Percentiles rank a stretch among this genome's conserved stretches.
Conservation (phyloP, 2,797 vertebrate species). For the Eospalax fontanierii region DNA sequence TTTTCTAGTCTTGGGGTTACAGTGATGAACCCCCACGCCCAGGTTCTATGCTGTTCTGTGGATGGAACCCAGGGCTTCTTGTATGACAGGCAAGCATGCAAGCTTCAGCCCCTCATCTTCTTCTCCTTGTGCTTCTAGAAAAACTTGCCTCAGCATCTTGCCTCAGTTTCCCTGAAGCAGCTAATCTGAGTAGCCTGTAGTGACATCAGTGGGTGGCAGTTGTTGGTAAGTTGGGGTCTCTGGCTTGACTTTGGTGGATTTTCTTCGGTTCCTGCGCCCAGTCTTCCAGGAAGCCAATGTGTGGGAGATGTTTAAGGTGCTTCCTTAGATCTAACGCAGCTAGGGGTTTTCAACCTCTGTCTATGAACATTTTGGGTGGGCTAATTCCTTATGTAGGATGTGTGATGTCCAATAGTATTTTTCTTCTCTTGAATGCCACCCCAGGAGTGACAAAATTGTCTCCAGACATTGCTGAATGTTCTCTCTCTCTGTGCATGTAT, state of each 20-base stretch:
- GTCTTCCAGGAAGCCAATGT: neutral
- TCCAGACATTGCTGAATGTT: neutral
- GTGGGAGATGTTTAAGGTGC: neutral
- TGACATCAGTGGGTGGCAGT: neutral
- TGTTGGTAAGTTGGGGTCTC: fast-evolving
- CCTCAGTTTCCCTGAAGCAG: neutral
- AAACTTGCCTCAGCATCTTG: too few species aligned
- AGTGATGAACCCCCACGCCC: neutral
- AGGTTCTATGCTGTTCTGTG: neutral
- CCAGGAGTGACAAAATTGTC: neutral
- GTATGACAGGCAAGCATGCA: too few species aligned
- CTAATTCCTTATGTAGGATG: neutral
- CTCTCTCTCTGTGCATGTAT: neutral
- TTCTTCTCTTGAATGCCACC: neutral
- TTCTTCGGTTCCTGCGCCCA: too few species aligned
- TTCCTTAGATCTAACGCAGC: neutral
- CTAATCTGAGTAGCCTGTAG: neutral
- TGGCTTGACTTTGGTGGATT: neutral
- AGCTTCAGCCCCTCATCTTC: too few species aligned
- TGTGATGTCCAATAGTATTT: neutral
- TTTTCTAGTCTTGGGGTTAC: neutral
- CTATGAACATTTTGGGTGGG: neutral
- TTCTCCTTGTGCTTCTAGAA: neutral
- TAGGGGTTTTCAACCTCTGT: neutral
- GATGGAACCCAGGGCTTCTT: too few species aligned